Percentiles rank a stretch among this genome's conserved stretches.
phyloP scores from a whole-genome alignment of 2,113 vertebrate species.

The Crotalus helleri region DNA sequence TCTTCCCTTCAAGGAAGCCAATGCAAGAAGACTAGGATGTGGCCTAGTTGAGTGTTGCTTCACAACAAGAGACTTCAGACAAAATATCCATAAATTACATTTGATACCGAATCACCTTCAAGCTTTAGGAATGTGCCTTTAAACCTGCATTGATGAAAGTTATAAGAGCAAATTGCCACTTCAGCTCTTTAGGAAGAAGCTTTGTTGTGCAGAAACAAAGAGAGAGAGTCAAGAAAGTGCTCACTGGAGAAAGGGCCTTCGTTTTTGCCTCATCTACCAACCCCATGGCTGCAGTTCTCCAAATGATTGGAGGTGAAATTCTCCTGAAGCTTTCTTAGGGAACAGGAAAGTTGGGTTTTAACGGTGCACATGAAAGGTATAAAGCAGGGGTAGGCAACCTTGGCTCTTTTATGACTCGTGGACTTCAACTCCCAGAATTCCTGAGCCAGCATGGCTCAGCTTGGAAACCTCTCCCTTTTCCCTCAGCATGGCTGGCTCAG shows the following conservation, averaged over 20 bases:
- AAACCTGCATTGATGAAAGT: background rate
- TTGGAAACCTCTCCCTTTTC: no score
- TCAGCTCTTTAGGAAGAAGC: background rate
- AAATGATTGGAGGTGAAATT: background rate
- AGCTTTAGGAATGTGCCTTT: background rate
- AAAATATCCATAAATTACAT: background rate
- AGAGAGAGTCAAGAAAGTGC: background rate
- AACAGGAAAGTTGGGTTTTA: background rate
- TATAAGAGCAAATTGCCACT: background rate
- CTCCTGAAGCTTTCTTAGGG: background rate
- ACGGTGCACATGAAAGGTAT: background rate
- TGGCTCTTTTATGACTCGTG: no score
- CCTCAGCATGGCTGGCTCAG: no score
- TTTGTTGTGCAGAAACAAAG: background rate
- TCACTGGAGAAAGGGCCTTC: background rate
- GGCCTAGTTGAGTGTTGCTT: background rate
- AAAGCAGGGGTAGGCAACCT: no score
- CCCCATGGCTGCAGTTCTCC: background rate
- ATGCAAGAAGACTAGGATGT: background rate
- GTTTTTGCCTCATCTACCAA: background rate
- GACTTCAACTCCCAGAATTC: no score
- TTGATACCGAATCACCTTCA: background rate
- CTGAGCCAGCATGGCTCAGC: no score
- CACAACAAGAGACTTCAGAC: background rate
- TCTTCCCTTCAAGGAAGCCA: background rate